Conservation (phyloP, 2,888 invertebrate species). For the Ophraella communa region DNA sequence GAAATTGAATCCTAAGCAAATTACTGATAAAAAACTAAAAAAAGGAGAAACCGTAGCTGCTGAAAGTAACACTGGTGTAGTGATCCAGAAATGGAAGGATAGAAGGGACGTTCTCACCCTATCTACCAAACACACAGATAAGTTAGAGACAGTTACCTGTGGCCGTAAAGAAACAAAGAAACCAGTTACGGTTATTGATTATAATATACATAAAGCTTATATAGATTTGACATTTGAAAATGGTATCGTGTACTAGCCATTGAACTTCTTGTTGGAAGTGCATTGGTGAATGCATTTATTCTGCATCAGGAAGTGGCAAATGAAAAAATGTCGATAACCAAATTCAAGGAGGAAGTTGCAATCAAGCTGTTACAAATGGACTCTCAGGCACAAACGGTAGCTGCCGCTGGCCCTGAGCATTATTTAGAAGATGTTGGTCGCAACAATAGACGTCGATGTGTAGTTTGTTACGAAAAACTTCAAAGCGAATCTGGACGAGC, state of each 20-base stretch:
- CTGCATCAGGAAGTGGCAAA: conserved; percentile 35
- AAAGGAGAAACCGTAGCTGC: no score
- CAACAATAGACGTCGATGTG: conserved; percentile 1
- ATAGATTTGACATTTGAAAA: conserved; percentile 45
- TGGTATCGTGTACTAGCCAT: conserved; percentile 47
- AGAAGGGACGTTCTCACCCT: conserved; percentile 48
- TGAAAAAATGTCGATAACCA: conserved; percentile 21
- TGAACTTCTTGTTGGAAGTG: conserved; percentile 39
- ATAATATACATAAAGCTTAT: conserved; percentile 43
- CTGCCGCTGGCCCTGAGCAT: background rate
- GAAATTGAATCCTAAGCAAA: no score
- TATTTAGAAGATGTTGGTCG: background rate
- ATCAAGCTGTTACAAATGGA: background rate
- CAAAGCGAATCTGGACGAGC: background rate
- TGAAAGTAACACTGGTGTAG: no score
- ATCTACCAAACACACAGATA: conserved; percentile 13
- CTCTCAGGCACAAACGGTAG: background rate
- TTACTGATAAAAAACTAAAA: no score
- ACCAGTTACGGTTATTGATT: conserved; percentile 41
- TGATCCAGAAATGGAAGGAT: no score
- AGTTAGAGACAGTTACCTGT: conserved; percentile 35
- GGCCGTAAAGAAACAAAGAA: conserved; percentile 32
- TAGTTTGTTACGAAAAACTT: conserved; percentile 4
- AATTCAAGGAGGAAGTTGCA: background rate
- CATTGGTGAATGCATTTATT: conserved; percentile 39